A percentile compares a stretch with the other conserved stretches of the same genome.
These are phyloP conservation scores for Rana temporaria DNA, from an alignment of 2,113 vertebrate genomes.

Conservation along the genomic window DNA sequence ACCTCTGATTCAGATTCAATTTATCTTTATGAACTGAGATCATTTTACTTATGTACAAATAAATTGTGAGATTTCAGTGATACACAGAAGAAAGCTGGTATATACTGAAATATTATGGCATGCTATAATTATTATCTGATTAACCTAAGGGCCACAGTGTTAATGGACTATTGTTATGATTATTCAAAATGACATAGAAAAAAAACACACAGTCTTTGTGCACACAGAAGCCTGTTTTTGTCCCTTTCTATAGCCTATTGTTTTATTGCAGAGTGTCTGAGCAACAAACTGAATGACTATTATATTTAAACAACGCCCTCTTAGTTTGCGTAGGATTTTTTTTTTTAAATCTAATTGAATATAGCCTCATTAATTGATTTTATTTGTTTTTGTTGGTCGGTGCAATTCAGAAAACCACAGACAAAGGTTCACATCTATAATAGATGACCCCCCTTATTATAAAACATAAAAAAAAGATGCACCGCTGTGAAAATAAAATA, in stretches of 20 bases:
- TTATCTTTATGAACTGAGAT: background rate
- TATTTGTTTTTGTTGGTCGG: slow-evolving; percentile 44
- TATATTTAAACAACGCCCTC: slow-evolving; percentile 45
- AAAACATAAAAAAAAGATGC: background rate
- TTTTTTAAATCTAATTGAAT: slow-evolving; percentile 38
- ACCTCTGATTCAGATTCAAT: background rate
- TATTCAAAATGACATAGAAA: slow-evolving; percentile 42
- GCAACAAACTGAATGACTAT: slow-evolving; percentile 42
- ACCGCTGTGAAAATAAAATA: background rate
- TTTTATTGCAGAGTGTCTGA: slow-evolving; percentile 41
- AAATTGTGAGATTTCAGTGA: slow-evolving; percentile 2
- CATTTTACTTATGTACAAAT: background rate
- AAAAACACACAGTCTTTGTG: slow-evolving; percentile 50
- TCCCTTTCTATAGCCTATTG: slow-evolving; percentile 40
- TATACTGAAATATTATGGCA: slow-evolving; percentile 36
- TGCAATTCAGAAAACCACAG: slow-evolving; percentile 4
- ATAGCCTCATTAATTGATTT: background rate
- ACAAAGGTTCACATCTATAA: background rate
- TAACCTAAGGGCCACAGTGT: slow-evolving; percentile 45
- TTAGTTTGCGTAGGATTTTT: slow-evolving; percentile 34
- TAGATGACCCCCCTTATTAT: background rate
- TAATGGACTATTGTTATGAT: slow-evolving; percentile 53
- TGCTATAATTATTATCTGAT: slow-evolving; percentile 47
- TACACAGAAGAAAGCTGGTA: background rate
- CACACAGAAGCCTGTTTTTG: slow-evolving; percentile 30